Conservation (phyloP, 1,140 invertebrate species). For the Rhynchophorus ferrugineus region DNA sequence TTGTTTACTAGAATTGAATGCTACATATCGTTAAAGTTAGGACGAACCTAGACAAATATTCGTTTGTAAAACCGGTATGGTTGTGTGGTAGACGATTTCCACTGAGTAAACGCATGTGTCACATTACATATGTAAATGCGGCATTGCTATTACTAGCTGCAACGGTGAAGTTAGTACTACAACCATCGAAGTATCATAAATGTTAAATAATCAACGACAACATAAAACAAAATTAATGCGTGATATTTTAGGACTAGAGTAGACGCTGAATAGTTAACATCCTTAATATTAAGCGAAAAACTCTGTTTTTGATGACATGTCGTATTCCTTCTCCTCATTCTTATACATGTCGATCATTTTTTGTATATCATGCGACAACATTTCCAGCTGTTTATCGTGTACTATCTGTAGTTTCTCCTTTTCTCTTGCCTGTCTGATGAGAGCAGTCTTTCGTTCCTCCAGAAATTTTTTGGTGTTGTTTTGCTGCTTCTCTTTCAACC, state of each 20-base stretch:
- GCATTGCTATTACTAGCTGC: no score
- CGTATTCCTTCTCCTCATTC: constrained; percentile 88
- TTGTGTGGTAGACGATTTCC: no score
- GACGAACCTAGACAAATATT: no score
- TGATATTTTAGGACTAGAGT: no score
- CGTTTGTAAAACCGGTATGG: no score
- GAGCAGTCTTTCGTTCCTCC: constrained; percentile 85
- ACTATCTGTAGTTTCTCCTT: constrained; percentile 87
- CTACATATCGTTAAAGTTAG: no score
- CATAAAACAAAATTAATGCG: no score
- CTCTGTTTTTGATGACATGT: constrained; percentile 81
- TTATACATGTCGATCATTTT: constrained; percentile 93
- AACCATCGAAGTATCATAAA: no score
- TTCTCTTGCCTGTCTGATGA: constrained; percentile 87
- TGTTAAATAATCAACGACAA: no score
- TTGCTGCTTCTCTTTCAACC: constrained; percentile 91
- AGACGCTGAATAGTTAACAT: no score
- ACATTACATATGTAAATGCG: background rate
- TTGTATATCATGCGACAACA: constrained; percentile 83
- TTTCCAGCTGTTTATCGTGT: constrained; percentile 88
- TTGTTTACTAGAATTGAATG: no score
- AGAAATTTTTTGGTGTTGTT: constrained; percentile 99
- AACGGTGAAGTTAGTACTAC: no score
- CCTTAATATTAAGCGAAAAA: constrained; percentile 68
- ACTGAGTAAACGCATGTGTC: background rate